Base-by-base conservation (phyloP, 2,113 vertebrate genomes). In the Mustela lutreola region DNA sequence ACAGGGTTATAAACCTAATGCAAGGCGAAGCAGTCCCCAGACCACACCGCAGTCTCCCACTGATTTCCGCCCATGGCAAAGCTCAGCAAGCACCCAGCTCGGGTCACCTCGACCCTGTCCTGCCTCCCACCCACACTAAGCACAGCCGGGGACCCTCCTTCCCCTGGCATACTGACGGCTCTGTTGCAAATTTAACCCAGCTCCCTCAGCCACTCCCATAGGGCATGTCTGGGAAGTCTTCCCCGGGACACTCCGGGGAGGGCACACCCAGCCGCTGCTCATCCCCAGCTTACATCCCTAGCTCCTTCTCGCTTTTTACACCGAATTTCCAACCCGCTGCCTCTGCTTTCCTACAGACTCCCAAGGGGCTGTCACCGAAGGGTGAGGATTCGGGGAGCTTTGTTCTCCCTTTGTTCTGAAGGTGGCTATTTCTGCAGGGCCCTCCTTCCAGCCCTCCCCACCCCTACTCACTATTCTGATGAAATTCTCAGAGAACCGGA, bases 331-430 rank as follows among this genome's bases (percentile, higher is more conserved):
- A 14, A 10, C 2, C 18, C 0, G 11, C 82, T 19, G 22, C n/a
- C 82, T 53, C 53, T 33, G 56, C 58, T 88, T 53, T 87, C 75
- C 42, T 28, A 60, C 67, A 22, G 1, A 36, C 28, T 33, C 53
- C 83, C 87, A 60, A 36, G 0, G 83, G 0, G 2, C 50, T 31
- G 92, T n/a, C 75, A 5, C 16, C 0, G 70, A 50, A 86, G 48
- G 62, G 11, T 4, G 31, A 53, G 14, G 39, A 78, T 53, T 63
- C 76, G 5, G 12, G 28, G 16, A 18, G 50, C 48, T 78, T 60
- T 39, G 85, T n/a, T 78, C 42, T 62, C 19, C 53, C 79, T 97
- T 89, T 70, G 71, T 89, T 75, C 60, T 70, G 87, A 85, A 94
- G 80, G 76, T 71, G 87, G 63, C 53, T 78, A 4, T 83, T 50